Evolutionary conservation across 2,888 invertebrate species (phyloP), one percentile per base, ranked within the genome.

Genomic region (Diabrotica balteata): DNA sequence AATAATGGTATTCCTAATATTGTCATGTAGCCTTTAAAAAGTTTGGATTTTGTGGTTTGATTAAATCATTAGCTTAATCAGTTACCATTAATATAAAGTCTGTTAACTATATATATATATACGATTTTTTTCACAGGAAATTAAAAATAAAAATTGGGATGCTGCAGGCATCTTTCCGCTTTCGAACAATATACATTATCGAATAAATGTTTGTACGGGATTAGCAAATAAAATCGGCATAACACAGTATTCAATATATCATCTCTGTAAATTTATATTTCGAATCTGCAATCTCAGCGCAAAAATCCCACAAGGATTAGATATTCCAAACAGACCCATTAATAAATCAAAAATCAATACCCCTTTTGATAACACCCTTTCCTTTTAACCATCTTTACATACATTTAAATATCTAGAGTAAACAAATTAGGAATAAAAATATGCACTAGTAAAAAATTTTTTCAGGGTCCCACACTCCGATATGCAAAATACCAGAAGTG

Each of bases 341-440:
- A 77, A 77, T 77, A 76, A 76, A 77, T 77, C 77, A 77, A 73
- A 73, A 72, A 77, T 75, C 77, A 76, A 76, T 77, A 72, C 72
- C 63, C 61, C 66, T 57, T 51, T 60, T 32, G 43, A 55, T 63
- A 63, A 51, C 65, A 66, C 71, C 68, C 64, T 66, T 68, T 62
- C 49, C 54, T 55, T 63, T 47, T 55, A 63, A 44, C 52, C 49
- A 60, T 62, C 67, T 65, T 72, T 70, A 70, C 70, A 72, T 70
- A 72, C 63, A 72, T 72, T 73, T 72, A 69, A 73, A 72, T 72
- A 73, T 73, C 73, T 71, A 72, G 70, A 68, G 73, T 73, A 76
- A 76, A 76, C 74, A 76, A 76, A 76, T 76, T 75, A 75, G 73
- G 61, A 71, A 69, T 63, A 73, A 72, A 73, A 73, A 73, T 72